Conservation (phyloP, 2,113 vertebrate species). For the Psammodynastes pulverulentus region DNA sequence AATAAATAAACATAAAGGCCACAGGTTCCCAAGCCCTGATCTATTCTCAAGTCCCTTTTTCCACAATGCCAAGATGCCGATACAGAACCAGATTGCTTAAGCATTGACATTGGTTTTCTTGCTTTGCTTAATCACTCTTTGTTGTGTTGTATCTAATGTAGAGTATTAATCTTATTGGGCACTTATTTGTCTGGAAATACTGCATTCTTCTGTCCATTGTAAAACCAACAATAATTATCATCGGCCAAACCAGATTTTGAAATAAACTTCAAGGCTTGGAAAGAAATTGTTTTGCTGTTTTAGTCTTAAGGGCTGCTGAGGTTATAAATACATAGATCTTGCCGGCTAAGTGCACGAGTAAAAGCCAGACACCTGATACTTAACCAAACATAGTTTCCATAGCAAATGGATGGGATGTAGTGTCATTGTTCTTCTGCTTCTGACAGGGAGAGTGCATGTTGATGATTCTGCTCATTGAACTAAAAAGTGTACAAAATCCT, state of each 20-base stretch:
- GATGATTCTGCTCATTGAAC: background rate
- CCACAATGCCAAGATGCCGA: background rate
- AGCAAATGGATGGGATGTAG: conserved; percentile 59
- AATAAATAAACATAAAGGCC: background rate
- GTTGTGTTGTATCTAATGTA: conserved; percentile 27
- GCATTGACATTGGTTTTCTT: conserved; percentile 37
- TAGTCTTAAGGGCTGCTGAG: conserved; percentile 63
- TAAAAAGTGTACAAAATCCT: background rate
- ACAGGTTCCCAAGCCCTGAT: background rate
- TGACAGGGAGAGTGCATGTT: conserved; percentile 19
- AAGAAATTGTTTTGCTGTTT: conserved; percentile 51
- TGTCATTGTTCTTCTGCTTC: conserved; percentile 26
- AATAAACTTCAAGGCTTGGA: conserved; percentile 9
- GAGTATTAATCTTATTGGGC: conserved; percentile 10
- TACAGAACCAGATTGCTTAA: background rate
- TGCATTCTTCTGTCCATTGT: conserved; percentile 15
- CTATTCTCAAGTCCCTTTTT: background rate
- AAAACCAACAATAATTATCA: conserved; percentile 12
- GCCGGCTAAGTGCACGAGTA: conserved; percentile 50
- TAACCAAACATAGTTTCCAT: conserved; percentile 66
- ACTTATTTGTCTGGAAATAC: conserved; percentile 3
- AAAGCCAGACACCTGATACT: conserved; percentile 61
- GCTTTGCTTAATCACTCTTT: conserved; percentile 44
- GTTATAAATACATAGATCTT: conserved; percentile 67
- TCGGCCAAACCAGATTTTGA: background rate